Percentiles rank a stretch among this genome's conserved stretches.
Evolutionary conservation across 2,113 vertebrate species (phyloP).

Genomic region (Coryphaenoides rupestris): DNA sequence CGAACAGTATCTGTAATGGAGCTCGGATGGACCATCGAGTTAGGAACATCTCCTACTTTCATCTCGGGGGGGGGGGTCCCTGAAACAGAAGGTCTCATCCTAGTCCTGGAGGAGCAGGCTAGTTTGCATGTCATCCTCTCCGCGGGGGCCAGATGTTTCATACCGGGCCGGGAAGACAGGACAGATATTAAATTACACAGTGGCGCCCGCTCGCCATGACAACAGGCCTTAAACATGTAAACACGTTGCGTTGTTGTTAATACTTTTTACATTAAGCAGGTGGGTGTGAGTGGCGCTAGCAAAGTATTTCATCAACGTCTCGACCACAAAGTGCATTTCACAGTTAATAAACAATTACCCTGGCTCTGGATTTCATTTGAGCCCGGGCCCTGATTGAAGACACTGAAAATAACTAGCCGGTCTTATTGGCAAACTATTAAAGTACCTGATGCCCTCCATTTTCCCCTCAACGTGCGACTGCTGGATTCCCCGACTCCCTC

Average conservation of each 20-base stretch:
- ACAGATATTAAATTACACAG: no score
- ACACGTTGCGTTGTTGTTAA: no score
- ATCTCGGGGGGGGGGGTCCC: slow-evolving; percentile 25
- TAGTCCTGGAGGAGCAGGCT: slow-evolving; percentile 15
- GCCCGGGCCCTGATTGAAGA: slow-evolving; percentile 52
- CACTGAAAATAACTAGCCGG: slow-evolving; percentile 29
- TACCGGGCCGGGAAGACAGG: no score
- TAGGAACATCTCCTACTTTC: no score
- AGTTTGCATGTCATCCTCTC: not conserved
- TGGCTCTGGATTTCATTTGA: slow-evolving; percentile 44
- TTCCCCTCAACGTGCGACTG: slow-evolving; percentile 41
- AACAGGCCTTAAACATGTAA: no score
- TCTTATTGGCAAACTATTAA: slow-evolving; percentile 55
- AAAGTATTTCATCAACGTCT: not conserved
- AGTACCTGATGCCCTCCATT: slow-evolving; percentile 47
- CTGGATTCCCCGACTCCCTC: slow-evolving; percentile 34
- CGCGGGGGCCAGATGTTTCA: not conserved
- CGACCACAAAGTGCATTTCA: no score
- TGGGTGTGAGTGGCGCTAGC: no score
- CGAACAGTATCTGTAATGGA: no score
- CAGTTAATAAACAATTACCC: slow-evolving; percentile 34
- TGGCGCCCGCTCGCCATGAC: no score
- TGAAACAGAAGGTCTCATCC: slow-evolving; percentile 20
- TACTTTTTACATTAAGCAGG: no score
- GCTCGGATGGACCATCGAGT: no score